Evolutionary conservation across 2,113 vertebrate species (phyloP), one percentile per base, ranked within the genome.

Genomic region (Eudyptes chrysolophus): DNA sequence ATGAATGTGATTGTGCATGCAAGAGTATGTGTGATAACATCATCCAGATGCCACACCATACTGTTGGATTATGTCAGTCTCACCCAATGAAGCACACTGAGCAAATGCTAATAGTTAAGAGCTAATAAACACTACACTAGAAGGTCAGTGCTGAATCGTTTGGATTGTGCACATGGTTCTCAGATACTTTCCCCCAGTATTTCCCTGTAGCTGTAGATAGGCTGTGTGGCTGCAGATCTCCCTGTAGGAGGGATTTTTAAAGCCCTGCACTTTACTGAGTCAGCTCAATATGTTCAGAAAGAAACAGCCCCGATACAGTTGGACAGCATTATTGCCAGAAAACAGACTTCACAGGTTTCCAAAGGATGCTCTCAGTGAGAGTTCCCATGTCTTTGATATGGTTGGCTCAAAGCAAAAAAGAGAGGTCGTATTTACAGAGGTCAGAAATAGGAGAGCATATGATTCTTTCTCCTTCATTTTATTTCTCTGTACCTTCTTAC

Each of bases 71-170:
- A 94, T 97, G 95, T 97, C 96, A 97, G 66, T 97, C 93, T 92
- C 94, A 96, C 94, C 95, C 96, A 96, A 95, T 95, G 87, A 97
- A 97, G 93, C 89, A 93, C 94, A 87, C 89, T 76, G 93, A 94
- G 91, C 94, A 95, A 97, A 97, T 95, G 97, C 81, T 97, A 96
- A 97, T 96, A 96, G 95, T 97, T 97, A 96, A 96, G 96, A 97
- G 94, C 96, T 97, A 97, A 96, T 97, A 96, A 97, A 96, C 97
- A 96, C 97, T 95, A 93, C 93, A 74, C 91, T 94, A 92, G 96
- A 96, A 97, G 96, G 95, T 96, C 91, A 95, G 87, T 40, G 70
- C 92, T 83, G 95, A 96, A 96, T 97, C 29, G 17, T 89, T 96
- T 25, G 89, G 93, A 95, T 97, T 94, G 91, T 76, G 84, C 93